Percentiles rank a stretch among this genome's conserved stretches.
phyloP scores from a whole-genome alignment of 2,113 vertebrate genomes.

The Gulo gulo region DNA sequence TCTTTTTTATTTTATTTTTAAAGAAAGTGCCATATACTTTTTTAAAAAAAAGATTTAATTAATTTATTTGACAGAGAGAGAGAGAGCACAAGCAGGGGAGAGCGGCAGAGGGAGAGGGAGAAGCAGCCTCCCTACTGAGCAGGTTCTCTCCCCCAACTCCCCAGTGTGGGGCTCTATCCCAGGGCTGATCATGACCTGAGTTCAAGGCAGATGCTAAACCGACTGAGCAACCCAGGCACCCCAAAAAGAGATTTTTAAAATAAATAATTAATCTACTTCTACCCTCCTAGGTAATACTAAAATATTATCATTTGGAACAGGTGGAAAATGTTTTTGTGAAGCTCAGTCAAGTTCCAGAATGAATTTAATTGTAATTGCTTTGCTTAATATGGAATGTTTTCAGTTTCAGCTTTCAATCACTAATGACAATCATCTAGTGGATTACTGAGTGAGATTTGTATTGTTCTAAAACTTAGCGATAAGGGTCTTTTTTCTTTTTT shows the following conservation, averaged over 20 bases:
- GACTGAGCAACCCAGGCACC: neutral
- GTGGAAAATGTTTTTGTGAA: conserved; percentile 5
- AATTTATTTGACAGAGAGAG: too few relatives aligned
- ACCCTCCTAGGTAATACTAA: neutral
- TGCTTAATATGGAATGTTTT: conserved; percentile 13
- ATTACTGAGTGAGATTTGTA: conserved; percentile 14
- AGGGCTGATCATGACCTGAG: neutral
- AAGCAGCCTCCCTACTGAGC: neutral
- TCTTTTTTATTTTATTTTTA: too few relatives aligned
- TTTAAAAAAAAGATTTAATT: too few relatives aligned
- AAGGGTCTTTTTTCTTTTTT: neutral
- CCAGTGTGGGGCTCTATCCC: neutral
- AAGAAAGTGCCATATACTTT: too few relatives aligned
- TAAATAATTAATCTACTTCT: neutral
- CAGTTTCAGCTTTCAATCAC: conserved; percentile 11
- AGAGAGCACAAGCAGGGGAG: too few relatives aligned
- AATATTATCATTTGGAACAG: neutral
- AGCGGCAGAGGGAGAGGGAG: too few relatives aligned
- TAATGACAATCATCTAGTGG: neutral
- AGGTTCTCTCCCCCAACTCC: too few relatives aligned
- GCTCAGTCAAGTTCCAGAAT: conserved; percentile 26
- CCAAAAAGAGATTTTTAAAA: conserved; percentile 38
- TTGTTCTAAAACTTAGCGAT: conserved; percentile 20
- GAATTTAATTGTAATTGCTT: conserved; percentile 24
- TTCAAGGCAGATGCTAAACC: neutral